Evolutionary conservation across 2,888 invertebrate genomes (phyloP).

Genomic region (Xestia ashworthii): DNA sequence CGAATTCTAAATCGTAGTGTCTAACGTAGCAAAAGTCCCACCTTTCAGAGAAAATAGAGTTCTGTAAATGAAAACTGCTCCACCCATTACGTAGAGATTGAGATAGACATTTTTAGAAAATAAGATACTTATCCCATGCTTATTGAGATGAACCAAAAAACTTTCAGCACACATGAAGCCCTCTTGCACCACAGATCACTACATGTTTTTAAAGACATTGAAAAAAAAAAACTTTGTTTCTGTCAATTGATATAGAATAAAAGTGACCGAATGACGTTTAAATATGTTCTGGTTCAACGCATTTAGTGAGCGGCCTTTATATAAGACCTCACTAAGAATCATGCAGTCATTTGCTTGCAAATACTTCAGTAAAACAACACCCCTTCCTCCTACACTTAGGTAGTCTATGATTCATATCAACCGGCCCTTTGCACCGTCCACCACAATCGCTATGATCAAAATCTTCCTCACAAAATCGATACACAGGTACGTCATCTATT

Average conservation of each 20-base stretch:
- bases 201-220: too few relatives aligned
- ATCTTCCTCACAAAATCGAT: conserved; percentile 23
- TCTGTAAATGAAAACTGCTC: not conserved
- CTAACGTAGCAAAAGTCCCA: not conserved
- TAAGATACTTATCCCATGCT: not conserved
- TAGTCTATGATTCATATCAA: conserved; percentile 5
- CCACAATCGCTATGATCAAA: conserved; percentile 12
- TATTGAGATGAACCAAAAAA: not conserved
- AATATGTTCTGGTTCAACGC: not conserved
- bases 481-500: conserved; percentile 17
- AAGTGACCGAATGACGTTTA: not conserved
- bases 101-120: not conserved
- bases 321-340: not conserved
- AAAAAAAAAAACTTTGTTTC: not conserved
- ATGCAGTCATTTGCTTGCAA: not conserved
- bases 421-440: not conserved
- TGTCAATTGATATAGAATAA: not conserved
- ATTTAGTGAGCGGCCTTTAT: not conserved
- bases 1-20: not conserved
- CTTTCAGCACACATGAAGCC: not conserved
- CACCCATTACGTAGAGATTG: not conserved
- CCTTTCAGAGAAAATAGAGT: not conserved
- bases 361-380: not conserved
- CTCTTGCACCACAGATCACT: not conserved
- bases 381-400: not conserved